A percentile compares a stretch with the other conserved stretches of the same genome.
Conservation (phyloP, 2,797 vertebrate species). For the Acanthornis magna region DNA sequence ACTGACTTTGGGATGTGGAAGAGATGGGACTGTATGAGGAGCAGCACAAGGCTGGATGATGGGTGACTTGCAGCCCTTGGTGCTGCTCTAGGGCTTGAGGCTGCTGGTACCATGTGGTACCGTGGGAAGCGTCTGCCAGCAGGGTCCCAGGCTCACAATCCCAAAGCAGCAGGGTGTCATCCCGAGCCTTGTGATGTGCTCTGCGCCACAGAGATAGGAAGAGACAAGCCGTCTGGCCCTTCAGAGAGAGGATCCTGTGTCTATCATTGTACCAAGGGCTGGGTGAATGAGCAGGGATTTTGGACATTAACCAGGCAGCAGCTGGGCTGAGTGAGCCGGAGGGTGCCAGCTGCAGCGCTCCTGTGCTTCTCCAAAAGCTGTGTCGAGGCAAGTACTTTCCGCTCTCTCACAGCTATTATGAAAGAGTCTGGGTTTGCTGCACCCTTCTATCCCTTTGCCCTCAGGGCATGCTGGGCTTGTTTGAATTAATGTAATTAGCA, state of each 20-base stretch:
- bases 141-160: neutral
- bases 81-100: neutral
- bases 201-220: neutral
- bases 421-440: neutral
- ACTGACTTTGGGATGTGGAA: neutral
- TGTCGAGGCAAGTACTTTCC: constrained; percentile 4
- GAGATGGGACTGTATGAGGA: neutral
- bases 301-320: neutral
- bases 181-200: fast-evolving
- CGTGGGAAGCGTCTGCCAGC: neutral
- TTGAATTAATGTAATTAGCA: constrained; percentile 69
- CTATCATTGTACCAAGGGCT: fast-evolving
- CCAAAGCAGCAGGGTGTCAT: neutral
- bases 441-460: constrained; percentile 24
- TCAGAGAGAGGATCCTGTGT: neutral
- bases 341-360: neutral
- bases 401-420: neutral
- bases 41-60: fast-evolving
- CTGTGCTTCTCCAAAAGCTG: neutral
- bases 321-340: neutral
- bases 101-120: neutral
- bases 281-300: neutral
- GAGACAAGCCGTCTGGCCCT: neutral
- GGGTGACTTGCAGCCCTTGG: neutral
- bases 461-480: constrained; percentile 31